Evolutionary conservation across 2,888 invertebrate genomes (phyloP), one percentile per base, ranked within the genome.

Genomic region (Griposia aprilina): DNA sequence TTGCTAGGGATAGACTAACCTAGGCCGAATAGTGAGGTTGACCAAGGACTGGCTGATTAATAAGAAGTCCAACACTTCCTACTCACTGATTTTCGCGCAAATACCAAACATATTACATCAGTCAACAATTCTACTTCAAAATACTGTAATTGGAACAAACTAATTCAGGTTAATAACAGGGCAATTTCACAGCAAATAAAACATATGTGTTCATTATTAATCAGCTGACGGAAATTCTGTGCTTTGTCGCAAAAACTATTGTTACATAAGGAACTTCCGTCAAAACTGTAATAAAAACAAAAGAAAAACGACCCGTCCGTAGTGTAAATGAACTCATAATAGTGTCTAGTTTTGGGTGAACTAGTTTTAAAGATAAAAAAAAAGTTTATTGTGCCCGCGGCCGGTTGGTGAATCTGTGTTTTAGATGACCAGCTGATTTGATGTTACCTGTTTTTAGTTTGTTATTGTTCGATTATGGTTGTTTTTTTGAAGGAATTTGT

Each of bases 241-340:
- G 13, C 20, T 41, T 71, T 78, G 75, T 73, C 68, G 36, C 59
- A 45, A 59, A 84, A 83, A 67, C 72, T 41, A 76, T 81, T 78
- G 69, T 85, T 87, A 81, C 60, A 26, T 78, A 84, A 87, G n/a
- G 8, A 52, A 52, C 78, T 88, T 81, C 72, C 67, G 79, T 72
- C 63, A 30, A 71, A 66, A 48, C 66, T 50, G 45, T n/a, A 74
- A 72, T 63, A 70, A 77, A 81, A 86, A 79, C 41, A 79, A 75
- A 81, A 78, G 62, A 71, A 86, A 63, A 57, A 60, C 23, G n/a
- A 68, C 10, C 59, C 52, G 41, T 67, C 23, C 2, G 17, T 67
- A 20, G 79, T 80, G 89, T 86, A 84, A 77, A 85, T 84, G 89
- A 89, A 86, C 89, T 84, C 74, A 11, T 85, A 81, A 84, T 82